Evolutionary conservation across 2,113 vertebrate genomes (phyloP).

Genomic region (Callorhinus ursinus): DNA sequence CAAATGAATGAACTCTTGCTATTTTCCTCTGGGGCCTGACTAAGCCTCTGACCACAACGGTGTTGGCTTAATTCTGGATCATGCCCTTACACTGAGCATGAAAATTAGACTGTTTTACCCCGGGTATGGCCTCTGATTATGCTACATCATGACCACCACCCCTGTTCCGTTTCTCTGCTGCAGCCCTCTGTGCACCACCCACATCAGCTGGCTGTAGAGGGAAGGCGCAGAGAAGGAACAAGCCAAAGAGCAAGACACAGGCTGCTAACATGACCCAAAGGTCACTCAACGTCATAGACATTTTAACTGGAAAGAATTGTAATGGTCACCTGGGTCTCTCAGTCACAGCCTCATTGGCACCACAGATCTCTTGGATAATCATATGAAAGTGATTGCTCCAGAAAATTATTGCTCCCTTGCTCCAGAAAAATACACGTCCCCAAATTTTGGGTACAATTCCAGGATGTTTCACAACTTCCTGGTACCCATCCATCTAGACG

Average conservation of each 20-base stretch:
- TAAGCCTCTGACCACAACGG: neutral
- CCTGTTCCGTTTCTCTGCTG: neutral
- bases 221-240: neutral
- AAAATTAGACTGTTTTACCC: neutral
- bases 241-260: neutral
- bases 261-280: neutral
- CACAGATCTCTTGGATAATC: slow-evolving; percentile 1
- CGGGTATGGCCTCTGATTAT: neutral
- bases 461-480: neutral
- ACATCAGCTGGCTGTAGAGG: neutral
- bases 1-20: neutral
- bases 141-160: neutral
- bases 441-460: neutral
- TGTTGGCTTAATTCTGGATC: neutral
- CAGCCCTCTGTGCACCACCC: neutral
- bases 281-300: neutral
- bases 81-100: neutral
- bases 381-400: neutral
- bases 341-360: neutral
- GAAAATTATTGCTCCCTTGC: neutral
- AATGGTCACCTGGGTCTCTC: neutral
- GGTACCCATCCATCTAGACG: neutral
- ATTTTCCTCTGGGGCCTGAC: neutral
- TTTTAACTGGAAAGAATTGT: neutral
- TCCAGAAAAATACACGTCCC: neutral